Conservation (phyloP, 2,113 vertebrate species). For the Eulemur macaco region DNA sequence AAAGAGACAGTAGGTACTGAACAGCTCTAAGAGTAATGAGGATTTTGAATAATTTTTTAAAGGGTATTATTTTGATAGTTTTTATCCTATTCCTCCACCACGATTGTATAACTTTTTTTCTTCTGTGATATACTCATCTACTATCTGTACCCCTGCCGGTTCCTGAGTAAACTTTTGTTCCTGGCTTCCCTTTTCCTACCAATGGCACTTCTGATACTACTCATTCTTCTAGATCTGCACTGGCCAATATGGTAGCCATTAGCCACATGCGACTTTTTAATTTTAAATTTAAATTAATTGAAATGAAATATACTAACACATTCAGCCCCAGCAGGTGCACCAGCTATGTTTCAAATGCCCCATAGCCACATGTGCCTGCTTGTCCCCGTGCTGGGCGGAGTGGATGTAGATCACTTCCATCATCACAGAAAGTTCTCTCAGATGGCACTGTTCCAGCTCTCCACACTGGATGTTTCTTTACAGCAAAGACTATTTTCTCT, state of each 20-base stretch:
- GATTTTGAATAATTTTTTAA: not conserved
- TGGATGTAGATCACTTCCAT: not conserved
- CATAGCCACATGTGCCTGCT: not conserved
- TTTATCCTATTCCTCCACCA: not conserved
- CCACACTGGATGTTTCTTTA: not conserved
- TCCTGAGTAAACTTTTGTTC: not conserved
- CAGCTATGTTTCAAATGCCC: not conserved
- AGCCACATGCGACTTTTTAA: not conserved
- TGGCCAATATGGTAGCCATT: not conserved
- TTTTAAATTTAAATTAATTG: not conserved
- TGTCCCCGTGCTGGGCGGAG: not conserved
- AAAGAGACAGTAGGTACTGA: not conserved
- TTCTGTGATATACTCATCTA: not conserved
- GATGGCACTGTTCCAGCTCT: rapidly evolving
- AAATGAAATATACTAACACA: not conserved
- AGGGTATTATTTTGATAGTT: not conserved
- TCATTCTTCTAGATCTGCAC: not conserved
- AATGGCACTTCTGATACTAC: not conserved
- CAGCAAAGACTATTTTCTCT: not conserved
- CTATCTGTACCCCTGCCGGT: rapidly evolving
- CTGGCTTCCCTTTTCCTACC: not conserved
- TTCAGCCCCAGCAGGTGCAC: not conserved
- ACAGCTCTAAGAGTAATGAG: not conserved
- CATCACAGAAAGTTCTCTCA: too few relatives aligned
- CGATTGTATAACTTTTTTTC: not conserved